These are phyloP conservation scores for Egretta garzetta DNA, from an alignment of 2,113 vertebrate genomes.

Conservation along the genomic window DNA sequence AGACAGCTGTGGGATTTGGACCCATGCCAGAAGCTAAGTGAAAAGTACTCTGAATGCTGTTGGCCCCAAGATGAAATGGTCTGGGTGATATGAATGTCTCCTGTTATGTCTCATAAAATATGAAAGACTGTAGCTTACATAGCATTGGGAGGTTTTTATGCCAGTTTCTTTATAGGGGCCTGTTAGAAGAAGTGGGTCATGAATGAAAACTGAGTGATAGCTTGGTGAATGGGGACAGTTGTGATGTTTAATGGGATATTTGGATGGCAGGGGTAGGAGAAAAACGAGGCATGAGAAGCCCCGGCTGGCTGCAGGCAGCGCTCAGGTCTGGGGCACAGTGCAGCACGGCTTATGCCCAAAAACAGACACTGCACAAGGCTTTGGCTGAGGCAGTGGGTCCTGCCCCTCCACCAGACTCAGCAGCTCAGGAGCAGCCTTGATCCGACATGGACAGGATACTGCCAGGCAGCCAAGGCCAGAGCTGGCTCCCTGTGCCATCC, in stretches of 20 bases:
- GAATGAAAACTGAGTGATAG: not conserved
- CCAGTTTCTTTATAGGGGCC: not conserved
- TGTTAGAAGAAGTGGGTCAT: not conserved
- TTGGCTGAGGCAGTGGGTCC: not conserved
- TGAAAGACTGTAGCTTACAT: not conserved
- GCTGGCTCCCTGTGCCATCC: not conserved
- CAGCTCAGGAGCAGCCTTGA: not conserved
- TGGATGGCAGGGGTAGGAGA: not conserved
- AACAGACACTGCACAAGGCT: not conserved
- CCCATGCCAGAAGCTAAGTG: not conserved
- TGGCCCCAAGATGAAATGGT: not conserved
- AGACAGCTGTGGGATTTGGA: not conserved
- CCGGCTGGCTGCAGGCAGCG: fast-evolving
- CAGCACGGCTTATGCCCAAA: not conserved
- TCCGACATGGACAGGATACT: not conserved
- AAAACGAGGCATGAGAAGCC: not conserved
- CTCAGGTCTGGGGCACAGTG: no score
- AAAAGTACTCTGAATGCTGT: not conserved
- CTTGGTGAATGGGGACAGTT: not conserved
- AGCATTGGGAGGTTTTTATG: not conserved
- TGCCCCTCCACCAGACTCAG: not conserved
- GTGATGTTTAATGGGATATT: not conserved
- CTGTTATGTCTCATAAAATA: not conserved
- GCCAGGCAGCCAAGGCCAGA: not conserved
- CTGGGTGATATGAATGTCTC: not conserved